Percentiles rank a stretch among this genome's conserved stretches.
Evolutionary conservation across 30 jellyfish, hydroid and myxozoan species (phyloP).

Genomic region (Aurelia aurita): DNA sequence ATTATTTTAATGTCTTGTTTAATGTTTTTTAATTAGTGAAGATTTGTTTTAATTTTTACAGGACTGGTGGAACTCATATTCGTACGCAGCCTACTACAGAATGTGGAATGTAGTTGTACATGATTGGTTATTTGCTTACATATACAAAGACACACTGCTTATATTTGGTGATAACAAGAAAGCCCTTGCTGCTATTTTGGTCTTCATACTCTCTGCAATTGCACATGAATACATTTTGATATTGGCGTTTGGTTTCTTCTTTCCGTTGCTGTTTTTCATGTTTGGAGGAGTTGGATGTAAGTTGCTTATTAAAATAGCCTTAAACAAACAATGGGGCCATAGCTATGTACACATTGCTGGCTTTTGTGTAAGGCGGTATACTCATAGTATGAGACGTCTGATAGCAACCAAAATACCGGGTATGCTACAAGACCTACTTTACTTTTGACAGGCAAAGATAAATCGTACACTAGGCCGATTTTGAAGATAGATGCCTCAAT

Average conservation of each 20-base stretch:
- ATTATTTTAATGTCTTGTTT: background rate
- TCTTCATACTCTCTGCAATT: slow-evolving; percentile 81
- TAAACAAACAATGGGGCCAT: no score
- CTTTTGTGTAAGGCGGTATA: no score
- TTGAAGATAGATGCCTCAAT: no score
- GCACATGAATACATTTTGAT: slow-evolving; percentile 89
- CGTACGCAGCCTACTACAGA: slow-evolving; percentile 87
- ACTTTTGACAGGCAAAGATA: no score
- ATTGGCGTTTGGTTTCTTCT: slow-evolving; percentile 92
- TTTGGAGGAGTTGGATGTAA: slow-evolving; percentile 96
- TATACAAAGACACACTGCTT: slow-evolving; percentile 71
- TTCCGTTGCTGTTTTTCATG: slow-evolving; percentile 83
- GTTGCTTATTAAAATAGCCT: background rate
- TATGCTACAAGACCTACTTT: no score
- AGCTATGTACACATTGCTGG: no score
- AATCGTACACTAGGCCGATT: no score
- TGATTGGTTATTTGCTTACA: slow-evolving; percentile 93
- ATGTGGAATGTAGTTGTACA: slow-evolving; percentile 98
- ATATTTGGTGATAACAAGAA: slow-evolving; percentile 75
- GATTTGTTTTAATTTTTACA: background rate
- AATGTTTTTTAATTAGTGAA: background rate
- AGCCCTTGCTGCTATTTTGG: slow-evolving; percentile 66
- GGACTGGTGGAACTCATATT: slow-evolving; percentile 98
- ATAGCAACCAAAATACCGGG: no score
- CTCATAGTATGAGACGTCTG: no score